Percentiles rank a stretch among this genome's conserved stretches.
Conservation (phyloP, 1,140 invertebrate genomes). For the Drosophila sucinea region DNA sequence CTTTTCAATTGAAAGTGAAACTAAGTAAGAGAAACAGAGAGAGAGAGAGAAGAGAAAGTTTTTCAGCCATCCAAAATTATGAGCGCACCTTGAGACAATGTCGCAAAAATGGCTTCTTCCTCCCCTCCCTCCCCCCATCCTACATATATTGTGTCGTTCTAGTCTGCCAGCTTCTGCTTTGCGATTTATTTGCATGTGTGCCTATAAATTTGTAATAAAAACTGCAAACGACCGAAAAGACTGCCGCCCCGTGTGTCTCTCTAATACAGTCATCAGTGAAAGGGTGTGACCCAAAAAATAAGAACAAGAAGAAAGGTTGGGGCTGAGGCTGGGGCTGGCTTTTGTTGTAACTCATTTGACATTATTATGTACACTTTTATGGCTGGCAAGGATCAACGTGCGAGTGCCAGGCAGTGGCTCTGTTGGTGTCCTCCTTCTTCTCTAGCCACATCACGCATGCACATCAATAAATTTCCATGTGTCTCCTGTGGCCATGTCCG, state of each 20-base stretch:
- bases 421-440: not conserved
- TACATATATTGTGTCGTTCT: not conserved
- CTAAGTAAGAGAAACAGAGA: conserved; percentile 9
- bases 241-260: conserved; percentile 45
- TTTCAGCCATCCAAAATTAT: conserved; percentile 25
- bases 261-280: conserved; percentile 73
- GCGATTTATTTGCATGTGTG: conserved; percentile 81
- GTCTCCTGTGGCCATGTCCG: conserved; percentile 34
- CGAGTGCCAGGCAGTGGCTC: conserved; percentile 21
- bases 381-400: conserved; percentile 69
- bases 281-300: conserved; percentile 36
- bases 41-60: conserved; percentile 37
- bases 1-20: conserved; percentile 66
- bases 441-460: conserved; percentile 62
- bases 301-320: not conserved
- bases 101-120: conserved; percentile 9
- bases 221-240: conserved; percentile 73
- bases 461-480: conserved; percentile 76
- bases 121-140: not conserved
- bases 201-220: conserved; percentile 83
- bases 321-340: conserved; percentile 38
- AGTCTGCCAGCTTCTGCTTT: conserved; percentile 12
- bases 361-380: conserved; percentile 82
- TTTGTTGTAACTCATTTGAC: conserved; percentile 81
- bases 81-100: conserved; percentile 34